Evolutionary conservation across 2,797 vertebrate genomes (phyloP).

Genomic region (Coranthus polyacanthus): DNA sequence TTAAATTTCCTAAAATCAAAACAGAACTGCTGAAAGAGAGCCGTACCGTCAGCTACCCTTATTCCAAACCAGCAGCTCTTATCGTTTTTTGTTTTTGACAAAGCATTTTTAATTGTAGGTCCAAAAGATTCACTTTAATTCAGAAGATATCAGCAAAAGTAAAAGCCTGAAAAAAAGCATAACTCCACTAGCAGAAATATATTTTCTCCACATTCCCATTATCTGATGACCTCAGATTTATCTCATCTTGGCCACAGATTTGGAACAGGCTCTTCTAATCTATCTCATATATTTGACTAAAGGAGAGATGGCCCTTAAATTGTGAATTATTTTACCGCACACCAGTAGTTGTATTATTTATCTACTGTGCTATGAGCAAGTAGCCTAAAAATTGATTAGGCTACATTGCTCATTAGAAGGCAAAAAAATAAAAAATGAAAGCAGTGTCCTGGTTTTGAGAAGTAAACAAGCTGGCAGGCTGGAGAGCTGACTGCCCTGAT

Average conservation of each 20-base stretch:
- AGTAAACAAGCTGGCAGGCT: conserved; percentile 17
- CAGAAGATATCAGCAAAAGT: neutral
- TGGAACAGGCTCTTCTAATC: conserved; percentile 1
- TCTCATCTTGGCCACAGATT: neutral
- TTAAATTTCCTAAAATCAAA: conserved; percentile 13
- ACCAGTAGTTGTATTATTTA: neutral
- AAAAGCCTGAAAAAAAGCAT: neutral
- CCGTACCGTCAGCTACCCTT: neutral
- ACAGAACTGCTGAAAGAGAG: neutral
- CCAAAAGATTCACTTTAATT: neutral
- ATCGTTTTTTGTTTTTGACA: neutral
- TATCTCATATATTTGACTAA: neutral
- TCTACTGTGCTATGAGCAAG: neutral
- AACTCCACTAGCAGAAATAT: neutral
- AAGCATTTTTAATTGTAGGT: too few relatives aligned
- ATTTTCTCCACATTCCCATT: neutral
- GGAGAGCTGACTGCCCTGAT: conserved; percentile 25
- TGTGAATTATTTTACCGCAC: conserved; percentile 9
- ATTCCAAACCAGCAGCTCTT: conserved; percentile 6
- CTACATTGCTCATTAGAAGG: neutral
- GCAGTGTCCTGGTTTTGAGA: conserved; percentile 20
- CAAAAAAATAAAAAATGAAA: conserved; percentile 1
- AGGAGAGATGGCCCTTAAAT: neutral
- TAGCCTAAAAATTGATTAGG: neutral
- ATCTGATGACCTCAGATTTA: neutral